Conservation (phyloP, 2,888 invertebrate genomes). For the Drosophila quinaria region DNA sequence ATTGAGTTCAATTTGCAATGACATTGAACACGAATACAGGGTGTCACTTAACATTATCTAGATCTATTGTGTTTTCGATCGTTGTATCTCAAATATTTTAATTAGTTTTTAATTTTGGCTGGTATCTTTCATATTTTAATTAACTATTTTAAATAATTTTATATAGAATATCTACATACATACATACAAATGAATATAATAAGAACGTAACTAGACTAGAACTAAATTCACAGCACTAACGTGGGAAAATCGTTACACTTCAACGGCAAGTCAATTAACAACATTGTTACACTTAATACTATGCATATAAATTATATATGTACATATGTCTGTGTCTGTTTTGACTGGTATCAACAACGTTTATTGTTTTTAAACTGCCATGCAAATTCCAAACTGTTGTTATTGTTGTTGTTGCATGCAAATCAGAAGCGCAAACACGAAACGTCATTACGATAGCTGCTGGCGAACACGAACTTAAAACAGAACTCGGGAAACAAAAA, state of each 20-base stretch:
- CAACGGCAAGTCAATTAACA: slow-evolving; percentile 12
- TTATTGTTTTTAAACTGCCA: slow-evolving; percentile 38
- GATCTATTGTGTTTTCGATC: not conserved
- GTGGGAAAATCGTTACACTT: slow-evolving; percentile 36
- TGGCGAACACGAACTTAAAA: slow-evolving; percentile 29
- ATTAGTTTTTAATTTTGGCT: not conserved
- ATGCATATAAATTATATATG: slow-evolving; percentile 3
- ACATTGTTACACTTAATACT: slow-evolving; percentile 21
- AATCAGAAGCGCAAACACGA: slow-evolving; percentile 50
- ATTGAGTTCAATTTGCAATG: slow-evolving; percentile 39
- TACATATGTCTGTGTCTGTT: slow-evolving; percentile 14
- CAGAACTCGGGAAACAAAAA: slow-evolving; percentile 4
- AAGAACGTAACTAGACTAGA: not conserved
- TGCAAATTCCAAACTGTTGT: slow-evolving; percentile 52
- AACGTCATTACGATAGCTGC: slow-evolving; percentile 41
- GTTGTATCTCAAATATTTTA: not conserved
- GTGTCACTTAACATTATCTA: not conserved
- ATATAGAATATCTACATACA: too few species aligned
- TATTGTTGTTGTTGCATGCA: slow-evolving; percentile 49
- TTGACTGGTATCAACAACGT: slow-evolving; percentile 35
- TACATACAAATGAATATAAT: too few species aligned
- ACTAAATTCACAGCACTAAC: slow-evolving; percentile 32
- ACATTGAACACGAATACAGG: slow-evolving; percentile 18
- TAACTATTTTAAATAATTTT: not conserved
- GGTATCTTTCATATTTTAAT: not conserved